These are phyloP conservation scores for Eumerus sabulonum DNA, from an alignment of 2,888 invertebrate species.

Conservation along the genomic window DNA sequence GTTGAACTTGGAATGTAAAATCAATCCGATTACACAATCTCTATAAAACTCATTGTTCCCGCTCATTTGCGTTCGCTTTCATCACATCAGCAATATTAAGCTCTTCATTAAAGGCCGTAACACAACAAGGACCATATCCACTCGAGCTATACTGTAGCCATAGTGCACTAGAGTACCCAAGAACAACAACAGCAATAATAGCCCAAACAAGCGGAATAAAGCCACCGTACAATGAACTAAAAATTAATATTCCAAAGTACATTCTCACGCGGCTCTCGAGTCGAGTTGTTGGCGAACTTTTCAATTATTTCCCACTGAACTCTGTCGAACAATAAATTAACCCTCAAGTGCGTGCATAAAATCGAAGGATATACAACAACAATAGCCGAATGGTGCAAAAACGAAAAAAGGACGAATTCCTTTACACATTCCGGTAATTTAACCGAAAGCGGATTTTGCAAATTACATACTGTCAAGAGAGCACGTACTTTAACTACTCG, in stretches of 20 bases:
- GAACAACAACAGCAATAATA: too few species aligned
- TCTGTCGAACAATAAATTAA: constrained; percentile 49
- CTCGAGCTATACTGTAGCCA: constrained; percentile 6
- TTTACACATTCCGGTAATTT: too few species aligned
- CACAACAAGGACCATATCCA: constrained; percentile 6
- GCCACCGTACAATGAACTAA: constrained; percentile 9
- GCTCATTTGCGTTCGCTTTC: constrained; percentile 8
- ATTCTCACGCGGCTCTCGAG: constrained; percentile 17
- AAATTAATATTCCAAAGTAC: constrained; percentile 48
- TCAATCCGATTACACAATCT: too few species aligned
- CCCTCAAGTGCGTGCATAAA: constrained; percentile 28
- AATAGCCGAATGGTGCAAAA: constrained; percentile 3
- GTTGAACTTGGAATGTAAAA: too few species aligned
- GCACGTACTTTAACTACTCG: too few species aligned
- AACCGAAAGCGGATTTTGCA: too few species aligned
- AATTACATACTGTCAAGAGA: too few species aligned
- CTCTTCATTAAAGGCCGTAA: constrained; percentile 20
- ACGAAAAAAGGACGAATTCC: background rate
- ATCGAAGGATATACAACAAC: constrained; percentile 36
- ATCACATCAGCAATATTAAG: constrained; percentile 8
- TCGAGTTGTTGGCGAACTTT: constrained; percentile 33
- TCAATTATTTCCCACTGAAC: constrained; percentile 57
- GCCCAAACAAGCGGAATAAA: too few species aligned
- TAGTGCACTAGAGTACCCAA: background rate
- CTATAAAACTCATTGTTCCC: too few species aligned